A percentile compares a stretch with the other conserved stretches of the same genome.
Evolutionary conservation across 2,888 invertebrate genomes (phyloP).

Genomic region (Rotaria sp.): DNA sequence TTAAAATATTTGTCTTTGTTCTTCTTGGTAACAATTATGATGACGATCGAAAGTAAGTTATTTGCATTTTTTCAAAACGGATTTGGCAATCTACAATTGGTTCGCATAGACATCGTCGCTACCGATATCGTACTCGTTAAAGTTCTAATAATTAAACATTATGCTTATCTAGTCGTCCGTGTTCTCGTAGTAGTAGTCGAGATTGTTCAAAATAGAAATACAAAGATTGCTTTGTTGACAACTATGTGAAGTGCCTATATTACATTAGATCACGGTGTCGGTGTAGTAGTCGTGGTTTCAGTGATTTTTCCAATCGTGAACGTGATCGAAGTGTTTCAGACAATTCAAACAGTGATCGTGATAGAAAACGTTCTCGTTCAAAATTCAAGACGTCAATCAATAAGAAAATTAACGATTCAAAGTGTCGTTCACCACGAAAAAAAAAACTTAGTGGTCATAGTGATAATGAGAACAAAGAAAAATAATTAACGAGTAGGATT

Average conservation of each 20-base stretch:
- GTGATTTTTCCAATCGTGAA: background rate
- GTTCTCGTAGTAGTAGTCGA: background rate
- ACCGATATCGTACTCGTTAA: background rate
- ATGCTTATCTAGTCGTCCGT: too few relatives aligned
- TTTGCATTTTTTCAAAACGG: background rate
- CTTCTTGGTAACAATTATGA: too few relatives aligned
- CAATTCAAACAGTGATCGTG: background rate
- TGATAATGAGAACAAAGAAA: too few relatives aligned
- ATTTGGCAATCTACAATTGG: background rate
- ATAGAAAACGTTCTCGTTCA: background rate
- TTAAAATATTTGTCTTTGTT: too few relatives aligned
- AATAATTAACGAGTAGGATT: too few relatives aligned
- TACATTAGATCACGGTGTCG: background rate
- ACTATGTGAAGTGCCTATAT: background rate
- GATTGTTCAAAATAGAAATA: background rate
- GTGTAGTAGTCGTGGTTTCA: background rate
- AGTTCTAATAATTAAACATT: too few relatives aligned
- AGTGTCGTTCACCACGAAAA: too few relatives aligned
- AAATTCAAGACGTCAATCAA: too few relatives aligned
- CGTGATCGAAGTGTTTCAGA: constrained; percentile 8
- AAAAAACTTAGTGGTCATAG: too few relatives aligned
- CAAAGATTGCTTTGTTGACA: too few relatives aligned
- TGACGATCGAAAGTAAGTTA: background rate
- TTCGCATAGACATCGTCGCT: background rate
- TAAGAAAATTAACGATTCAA: too few relatives aligned